Evolutionary conservation across 2,113 vertebrate genomes (phyloP).

Genomic region (Turdus rufiventris): DNA sequence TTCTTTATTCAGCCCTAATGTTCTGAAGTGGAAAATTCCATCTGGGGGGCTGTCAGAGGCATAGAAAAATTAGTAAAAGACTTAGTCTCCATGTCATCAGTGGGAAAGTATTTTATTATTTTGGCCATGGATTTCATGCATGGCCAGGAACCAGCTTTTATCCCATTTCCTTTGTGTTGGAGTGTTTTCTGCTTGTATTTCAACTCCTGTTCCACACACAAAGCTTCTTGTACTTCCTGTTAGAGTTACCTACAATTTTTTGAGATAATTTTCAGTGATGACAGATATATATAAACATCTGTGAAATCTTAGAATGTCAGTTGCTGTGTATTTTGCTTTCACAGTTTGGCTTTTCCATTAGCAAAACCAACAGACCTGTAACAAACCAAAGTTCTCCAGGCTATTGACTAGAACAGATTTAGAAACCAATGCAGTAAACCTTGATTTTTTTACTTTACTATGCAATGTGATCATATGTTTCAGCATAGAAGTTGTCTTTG

Average conservation of each 20-base stretch:
- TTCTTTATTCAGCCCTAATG: not conserved
- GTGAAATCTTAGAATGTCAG: not conserved
- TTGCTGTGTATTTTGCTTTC: not conserved
- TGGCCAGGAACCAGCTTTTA: not conserved
- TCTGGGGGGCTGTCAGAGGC: not conserved
- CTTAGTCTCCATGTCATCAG: not conserved
- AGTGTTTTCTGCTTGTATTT: not conserved
- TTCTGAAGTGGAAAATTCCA: constrained; percentile 3
- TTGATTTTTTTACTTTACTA: not conserved
- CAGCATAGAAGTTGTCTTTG: not conserved
- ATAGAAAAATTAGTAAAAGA: not conserved
- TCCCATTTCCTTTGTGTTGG: not conserved
- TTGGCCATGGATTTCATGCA: not conserved
- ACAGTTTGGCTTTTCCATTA: not conserved
- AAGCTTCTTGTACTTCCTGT: not conserved
- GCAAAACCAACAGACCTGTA: not conserved
- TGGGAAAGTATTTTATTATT: not conserved
- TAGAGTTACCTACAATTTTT: not conserved
- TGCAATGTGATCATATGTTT: not conserved
- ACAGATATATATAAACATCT: not conserved
- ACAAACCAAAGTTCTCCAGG: not conserved
- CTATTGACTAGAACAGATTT: not conserved
- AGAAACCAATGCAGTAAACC: not conserved
- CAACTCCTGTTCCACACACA: not conserved
- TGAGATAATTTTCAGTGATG: not conserved